These are phyloP conservation scores for Albula goreensis DNA, from an alignment of 2,113 vertebrate genomes.

Conservation along the genomic window DNA sequence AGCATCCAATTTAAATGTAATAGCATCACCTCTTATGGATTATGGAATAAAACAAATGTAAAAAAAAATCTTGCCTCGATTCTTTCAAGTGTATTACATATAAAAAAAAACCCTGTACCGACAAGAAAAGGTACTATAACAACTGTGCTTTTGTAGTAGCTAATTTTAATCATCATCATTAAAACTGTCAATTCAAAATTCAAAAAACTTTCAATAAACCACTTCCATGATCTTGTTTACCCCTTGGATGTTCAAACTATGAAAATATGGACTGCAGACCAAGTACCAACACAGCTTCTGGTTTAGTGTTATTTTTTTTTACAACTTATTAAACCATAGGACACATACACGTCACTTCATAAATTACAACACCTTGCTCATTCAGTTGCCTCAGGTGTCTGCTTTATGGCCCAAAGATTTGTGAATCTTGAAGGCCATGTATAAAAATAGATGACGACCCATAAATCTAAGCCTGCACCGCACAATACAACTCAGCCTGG, in stretches of 20 bases:
- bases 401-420: slow-evolving; percentile 28
- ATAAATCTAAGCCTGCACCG: slow-evolving; percentile 35
- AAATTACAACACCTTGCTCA: slow-evolving; percentile 8
- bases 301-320: neutral
- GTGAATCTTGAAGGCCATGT: slow-evolving; percentile 46
- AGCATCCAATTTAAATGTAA: no score
- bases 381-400: neutral
- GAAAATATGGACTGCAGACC: neutral
- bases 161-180: no score
- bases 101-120: no score
- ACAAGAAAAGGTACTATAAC: no score
- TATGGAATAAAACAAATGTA: neutral
- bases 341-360: neutral
- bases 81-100: no score
- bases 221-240: no score
- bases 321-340: neutral
- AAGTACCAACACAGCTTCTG: neutral
- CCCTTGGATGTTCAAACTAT: neutral
- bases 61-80: no score
- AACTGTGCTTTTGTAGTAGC: no score
- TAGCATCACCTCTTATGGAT: no score
- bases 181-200: no score
- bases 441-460: slow-evolving; percentile 46
- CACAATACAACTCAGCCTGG: slow-evolving; percentile 20
- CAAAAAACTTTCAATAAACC: no score